phyloP scores from a whole-genome alignment of 2,797 vertebrate genomes.

The Rhodeus uyekii region DNA sequence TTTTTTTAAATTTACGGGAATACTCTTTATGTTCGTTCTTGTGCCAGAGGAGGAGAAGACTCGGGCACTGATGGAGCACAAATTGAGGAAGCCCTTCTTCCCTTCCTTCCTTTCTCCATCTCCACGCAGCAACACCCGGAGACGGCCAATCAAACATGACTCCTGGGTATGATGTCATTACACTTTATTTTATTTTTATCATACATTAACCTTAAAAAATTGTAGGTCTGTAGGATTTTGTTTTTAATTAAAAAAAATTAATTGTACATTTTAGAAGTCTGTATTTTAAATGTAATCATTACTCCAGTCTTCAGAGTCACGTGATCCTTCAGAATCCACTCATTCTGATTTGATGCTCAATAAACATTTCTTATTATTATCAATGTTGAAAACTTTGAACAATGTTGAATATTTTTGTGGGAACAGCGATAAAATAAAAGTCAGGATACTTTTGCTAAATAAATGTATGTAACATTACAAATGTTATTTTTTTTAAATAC shows the following conservation, averaged over 20 bases:
- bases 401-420: no score
- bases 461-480: no score
- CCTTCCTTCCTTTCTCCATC: conserved; percentile 74
- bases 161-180: conserved; percentile 74
- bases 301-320: background rate
- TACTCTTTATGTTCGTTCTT: background rate
- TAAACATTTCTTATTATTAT: no score
- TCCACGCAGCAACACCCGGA: conserved; percentile 72
- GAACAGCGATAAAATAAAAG: no score
- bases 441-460: no score
- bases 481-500: no score
- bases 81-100: conserved; percentile 71
- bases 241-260: no score
- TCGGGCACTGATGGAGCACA: conserved; percentile 67
- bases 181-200: no score
- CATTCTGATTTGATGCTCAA: no score
- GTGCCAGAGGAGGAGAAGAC: conserved; percentile 63
- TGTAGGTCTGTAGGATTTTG: background rate
- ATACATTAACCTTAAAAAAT: background rate
- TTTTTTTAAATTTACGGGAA: background rate
- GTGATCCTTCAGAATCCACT: background rate
- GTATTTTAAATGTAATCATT: background rate
- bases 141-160: conserved; percentile 78
- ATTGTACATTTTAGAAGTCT: background rate
- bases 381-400: no score